These are phyloP conservation scores for Stichopus horrens DNA, from an alignment of 53 echinoderm and acorn worm genomes.

Conservation along the genomic window DNA sequence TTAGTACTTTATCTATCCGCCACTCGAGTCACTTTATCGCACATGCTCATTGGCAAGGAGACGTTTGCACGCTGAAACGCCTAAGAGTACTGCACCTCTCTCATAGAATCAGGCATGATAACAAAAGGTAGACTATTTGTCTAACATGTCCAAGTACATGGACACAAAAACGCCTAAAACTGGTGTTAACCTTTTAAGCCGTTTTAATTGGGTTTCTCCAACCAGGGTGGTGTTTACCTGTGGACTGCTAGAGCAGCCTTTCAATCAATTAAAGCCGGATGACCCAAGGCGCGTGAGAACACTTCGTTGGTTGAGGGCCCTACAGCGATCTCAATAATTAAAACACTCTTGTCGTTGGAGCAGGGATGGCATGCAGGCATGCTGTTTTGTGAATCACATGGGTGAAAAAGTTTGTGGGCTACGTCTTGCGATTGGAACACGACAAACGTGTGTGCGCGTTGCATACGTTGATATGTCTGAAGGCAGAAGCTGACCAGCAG, in stretches of 20 bases:
- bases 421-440: no score
- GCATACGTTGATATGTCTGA: no score
- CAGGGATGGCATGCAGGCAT: not conserved
- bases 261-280: not conserved
- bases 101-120: no score
- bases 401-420: no score
- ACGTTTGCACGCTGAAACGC: no score
- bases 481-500: no score
- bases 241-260: not conserved
- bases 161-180: not conserved
- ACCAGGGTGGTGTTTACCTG: constrained; percentile 3
- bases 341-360: not conserved
- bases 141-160: not conserved
- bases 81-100: no score
- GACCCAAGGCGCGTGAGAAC: not conserved
- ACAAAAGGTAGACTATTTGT: not conserved
- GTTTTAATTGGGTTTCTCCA: not conserved
- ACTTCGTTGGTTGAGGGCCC: not conserved
- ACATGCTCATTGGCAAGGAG: no score
- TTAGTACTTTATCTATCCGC: no score
- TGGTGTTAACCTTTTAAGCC: not conserved
- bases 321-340: not conserved
- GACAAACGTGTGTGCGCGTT: no score
- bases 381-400: no score
- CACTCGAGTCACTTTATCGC: no score